Base-by-base conservation (phyloP, 2,888 invertebrate genomes). In the Belgica antarctica region DNA sequence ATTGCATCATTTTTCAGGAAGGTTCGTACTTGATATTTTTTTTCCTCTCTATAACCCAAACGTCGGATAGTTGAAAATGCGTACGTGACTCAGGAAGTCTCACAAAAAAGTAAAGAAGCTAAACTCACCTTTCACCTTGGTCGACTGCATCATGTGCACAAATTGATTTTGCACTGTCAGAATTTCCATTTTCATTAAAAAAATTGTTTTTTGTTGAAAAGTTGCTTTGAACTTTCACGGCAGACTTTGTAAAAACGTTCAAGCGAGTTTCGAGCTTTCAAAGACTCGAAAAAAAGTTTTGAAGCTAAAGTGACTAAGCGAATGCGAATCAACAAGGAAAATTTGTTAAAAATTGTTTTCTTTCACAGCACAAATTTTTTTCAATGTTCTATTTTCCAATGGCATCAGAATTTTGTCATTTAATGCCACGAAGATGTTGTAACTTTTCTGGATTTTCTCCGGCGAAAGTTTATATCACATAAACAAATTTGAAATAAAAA, bases 121-220 rank as follows among this genome's bases (percentile, higher is more conserved):
- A 7, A 15, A 79, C 85, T 84, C 81, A 88, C 88, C 88, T 87
- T 87, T 87, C 79, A 86, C 85, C 81, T 85, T 86, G 81, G 76
- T 76, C 73, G 79, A 76, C 73, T 78, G 78, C 73, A 80, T 78
- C 73, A 79, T 79, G 85, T 87, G 83, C 89, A 89, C 83, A 81
- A 87, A 86, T 82, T 86, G 86, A 83, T 85, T 89, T 80, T 87
- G 86, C 79, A 89, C 87, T 80, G 89, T 86, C 80, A 90, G 84
- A 81, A 90, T 87, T 84, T 90, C 90, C 90, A 90, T 90, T 80
- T 85, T 86, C 79, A 80, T 79, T 25, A 12, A 27, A 59, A 59
- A n/a, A 5, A 19, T 22, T 5, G 3, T 52, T 52, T 52, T 15
- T 52, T 52, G 19, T 52, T 7, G 10, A 41, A 41, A 41, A 41